Percentiles rank a stretch among this genome's conserved stretches.
Conservation (phyloP, 1,140 invertebrate genomes). For the Diorhabda carinulata region DNA sequence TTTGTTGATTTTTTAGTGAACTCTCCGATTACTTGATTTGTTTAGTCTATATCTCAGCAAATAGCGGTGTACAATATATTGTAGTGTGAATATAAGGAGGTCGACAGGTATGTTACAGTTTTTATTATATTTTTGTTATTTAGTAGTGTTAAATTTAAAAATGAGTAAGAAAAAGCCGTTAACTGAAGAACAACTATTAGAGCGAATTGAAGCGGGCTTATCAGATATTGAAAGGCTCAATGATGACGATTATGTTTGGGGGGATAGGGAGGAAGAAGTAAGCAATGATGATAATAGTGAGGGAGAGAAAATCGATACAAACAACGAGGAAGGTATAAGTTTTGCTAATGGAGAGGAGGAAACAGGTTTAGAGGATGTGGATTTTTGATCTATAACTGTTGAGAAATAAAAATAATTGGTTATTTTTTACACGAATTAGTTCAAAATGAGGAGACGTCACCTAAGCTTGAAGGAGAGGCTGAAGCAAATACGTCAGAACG, state of each 20-base stretch:
- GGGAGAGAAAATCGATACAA: neutral
- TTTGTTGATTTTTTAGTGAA: neutral
- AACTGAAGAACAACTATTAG: too few relatives aligned
- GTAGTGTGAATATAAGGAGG: neutral
- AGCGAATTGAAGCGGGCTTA: neutral
- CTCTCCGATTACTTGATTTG: neutral
- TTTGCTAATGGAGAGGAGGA: neutral
- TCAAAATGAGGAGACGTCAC: too few relatives aligned
- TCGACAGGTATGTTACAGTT: neutral
- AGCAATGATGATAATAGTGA: neutral
- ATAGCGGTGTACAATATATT: neutral
- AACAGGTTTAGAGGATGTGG: slow-evolving; percentile 24
- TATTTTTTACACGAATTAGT: too few relatives aligned
- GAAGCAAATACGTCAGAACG: too few relatives aligned
- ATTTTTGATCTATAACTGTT: slow-evolving; percentile 26
- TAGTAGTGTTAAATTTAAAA: neutral
- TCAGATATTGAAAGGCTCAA: neutral
- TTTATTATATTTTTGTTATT: neutral
- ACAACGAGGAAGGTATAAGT: neutral
- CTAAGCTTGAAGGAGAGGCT: too few relatives aligned
- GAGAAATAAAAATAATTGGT: too few relatives aligned
- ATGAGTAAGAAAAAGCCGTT: too few relatives aligned
- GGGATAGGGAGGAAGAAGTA: neutral
- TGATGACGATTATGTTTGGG: neutral
- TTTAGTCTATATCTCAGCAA: neutral